Conservation (phyloP, 2,113 vertebrate genomes). For the Rhinoderma darwinii region DNA sequence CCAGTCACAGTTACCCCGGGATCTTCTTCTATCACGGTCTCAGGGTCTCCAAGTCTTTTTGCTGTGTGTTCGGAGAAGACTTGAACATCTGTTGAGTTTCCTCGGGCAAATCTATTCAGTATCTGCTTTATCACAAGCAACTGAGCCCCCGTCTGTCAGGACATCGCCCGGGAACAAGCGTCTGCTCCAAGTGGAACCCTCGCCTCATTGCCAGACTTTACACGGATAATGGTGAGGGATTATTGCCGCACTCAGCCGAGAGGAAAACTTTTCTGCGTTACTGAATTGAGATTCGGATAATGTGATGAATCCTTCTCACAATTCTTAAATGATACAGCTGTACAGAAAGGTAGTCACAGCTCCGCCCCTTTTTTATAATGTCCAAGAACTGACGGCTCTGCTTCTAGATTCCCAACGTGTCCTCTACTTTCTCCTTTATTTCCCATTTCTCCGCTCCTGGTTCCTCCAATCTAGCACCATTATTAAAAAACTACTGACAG, state of each 20-base stretch:
- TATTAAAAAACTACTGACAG: no score
- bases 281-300: neutral
- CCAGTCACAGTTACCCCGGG: constrained; percentile 64
- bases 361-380: neutral
- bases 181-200: neutral
- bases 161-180: neutral
- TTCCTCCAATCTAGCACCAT: no score
- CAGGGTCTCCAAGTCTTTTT: neutral
- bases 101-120: constrained; percentile 9
- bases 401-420: no score
- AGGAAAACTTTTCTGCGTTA: neutral
- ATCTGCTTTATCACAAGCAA: constrained; percentile 40
- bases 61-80: neutral
- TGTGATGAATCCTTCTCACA: neutral
- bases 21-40: neutral
- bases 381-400: no score
- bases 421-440: no score
- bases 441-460: no score
- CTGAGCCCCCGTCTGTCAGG: constrained; percentile 9
- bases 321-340: neutral
- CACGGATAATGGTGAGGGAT: neutral
- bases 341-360: neutral
- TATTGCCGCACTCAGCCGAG: no score
- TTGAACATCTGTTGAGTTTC: constrained; percentile 36
- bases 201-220: neutral